Percentiles rank a stretch among this genome's conserved stretches.
phyloP scores from a whole-genome alignment of 2,113 vertebrate species.

The Oncorhynchus mykiss region DNA sequence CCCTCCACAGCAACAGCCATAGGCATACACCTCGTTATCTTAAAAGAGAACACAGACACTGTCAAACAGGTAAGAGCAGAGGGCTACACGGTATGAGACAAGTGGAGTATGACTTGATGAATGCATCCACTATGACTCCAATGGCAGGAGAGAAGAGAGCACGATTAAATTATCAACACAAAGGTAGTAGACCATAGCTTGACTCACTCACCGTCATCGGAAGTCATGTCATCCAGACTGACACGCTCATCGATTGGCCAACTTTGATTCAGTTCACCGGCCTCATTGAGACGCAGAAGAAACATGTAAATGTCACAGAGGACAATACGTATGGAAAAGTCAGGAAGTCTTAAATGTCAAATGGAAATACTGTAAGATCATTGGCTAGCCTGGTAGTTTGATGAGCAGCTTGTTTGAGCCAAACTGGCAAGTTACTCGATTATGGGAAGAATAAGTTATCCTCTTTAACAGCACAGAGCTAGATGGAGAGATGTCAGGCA shows the following conservation, averaged over 20 bases:
- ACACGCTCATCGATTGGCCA: conserved; percentile 51
- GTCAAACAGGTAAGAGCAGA: background rate
- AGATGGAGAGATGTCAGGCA: too few species aligned
- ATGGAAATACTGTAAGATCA: too few species aligned
- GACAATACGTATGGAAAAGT: too few species aligned
- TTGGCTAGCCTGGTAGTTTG: too few species aligned
- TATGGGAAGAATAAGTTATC: too few species aligned
- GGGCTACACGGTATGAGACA: background rate
- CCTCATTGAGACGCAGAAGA: conserved; percentile 27
- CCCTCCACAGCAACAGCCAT: conserved; percentile 54
- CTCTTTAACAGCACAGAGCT: too few species aligned
- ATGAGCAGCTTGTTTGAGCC: too few species aligned
- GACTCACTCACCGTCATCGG: conserved; percentile 19
- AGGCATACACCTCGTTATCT: conserved; percentile 36
- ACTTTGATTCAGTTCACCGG: conserved; percentile 46
- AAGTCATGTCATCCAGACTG: conserved; percentile 49
- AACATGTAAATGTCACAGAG: too few species aligned
- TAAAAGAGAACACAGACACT: background rate
- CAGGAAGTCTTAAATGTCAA: too few species aligned
- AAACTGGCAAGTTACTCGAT: too few species aligned
- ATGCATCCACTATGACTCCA: too few species aligned
- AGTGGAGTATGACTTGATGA: background rate
- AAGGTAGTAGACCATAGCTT: background rate
- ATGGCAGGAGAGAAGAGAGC: background rate
- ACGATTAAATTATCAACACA: background rate